Evolutionary conservation across 2,113 vertebrate species (phyloP), one percentile per base, ranked within the genome.

Genomic region (Neolamprologus caudopunctatus): DNA sequence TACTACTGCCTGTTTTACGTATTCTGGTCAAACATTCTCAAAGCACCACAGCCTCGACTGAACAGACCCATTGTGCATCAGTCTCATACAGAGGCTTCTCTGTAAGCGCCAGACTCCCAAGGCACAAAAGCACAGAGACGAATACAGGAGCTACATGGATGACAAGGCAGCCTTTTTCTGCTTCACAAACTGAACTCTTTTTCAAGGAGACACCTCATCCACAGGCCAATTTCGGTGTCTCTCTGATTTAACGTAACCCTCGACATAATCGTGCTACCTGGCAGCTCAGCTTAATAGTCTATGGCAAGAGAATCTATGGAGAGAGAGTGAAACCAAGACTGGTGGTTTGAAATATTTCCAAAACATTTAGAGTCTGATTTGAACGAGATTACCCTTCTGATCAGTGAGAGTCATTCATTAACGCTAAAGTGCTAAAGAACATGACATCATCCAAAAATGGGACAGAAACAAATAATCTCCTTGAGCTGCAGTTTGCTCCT

Each of bases 111-210:
- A 82, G 71, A 78, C 85, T 85, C 75, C 50, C 85, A 42, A 87
- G 71, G 86, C 88, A 80, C 66, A 89, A 84, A 85, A 53, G 54
- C 88, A 55, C 85, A 53, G 86, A 57, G 42, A 85, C 50, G 14
- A 85, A 86, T 71, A 61, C 80, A 71, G 84, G 68, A 79, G 87
- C 85, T 89, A 83, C 83, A 90, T 17, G 89, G 54, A 73, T 89
- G 87, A 94, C 91, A 94, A 93, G 87, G 85, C 89, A 78, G 83
- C 83, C 88, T 92, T 94, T 91, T 94, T 96, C 85, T 88, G 83
- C 87, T 89, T 82, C 82, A 83, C 78, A 80, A 87, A 92, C 85
- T 63, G 58, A 90, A 88, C 81, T 78, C 40, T 86, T 91, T 92
- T 89, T 87, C 45, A 84, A 31, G n/a, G 63, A 55, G 88, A 85